These are phyloP conservation scores for Perizoma affinitatum DNA, from an alignment of 2,888 invertebrate species.

Conservation along the genomic window DNA sequence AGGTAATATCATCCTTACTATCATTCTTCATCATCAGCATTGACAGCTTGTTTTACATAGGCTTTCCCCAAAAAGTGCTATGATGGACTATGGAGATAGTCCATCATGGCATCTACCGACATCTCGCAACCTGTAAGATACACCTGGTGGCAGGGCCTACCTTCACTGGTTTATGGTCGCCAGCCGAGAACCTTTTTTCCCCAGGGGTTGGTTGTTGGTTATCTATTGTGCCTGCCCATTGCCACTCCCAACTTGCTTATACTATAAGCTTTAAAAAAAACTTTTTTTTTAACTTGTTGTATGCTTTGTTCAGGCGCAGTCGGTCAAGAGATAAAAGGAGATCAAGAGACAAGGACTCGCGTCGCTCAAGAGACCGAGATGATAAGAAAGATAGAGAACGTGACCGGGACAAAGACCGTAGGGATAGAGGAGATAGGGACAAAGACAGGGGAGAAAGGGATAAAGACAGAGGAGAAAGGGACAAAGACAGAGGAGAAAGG, in stretches of 20 bases:
- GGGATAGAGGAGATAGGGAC: constrained; percentile 66
- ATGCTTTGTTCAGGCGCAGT: constrained; percentile 58
- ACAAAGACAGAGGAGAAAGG: constrained; percentile 63
- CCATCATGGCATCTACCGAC: too few relatives aligned
- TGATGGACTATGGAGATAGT: too few relatives aligned
- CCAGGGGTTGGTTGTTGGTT: too few relatives aligned
- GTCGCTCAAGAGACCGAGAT: constrained; percentile 82
- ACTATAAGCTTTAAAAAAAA: background rate
- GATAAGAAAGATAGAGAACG: constrained; percentile 70
- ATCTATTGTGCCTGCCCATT: too few relatives aligned
- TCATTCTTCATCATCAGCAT: too few relatives aligned
- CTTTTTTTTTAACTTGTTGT: background rate
- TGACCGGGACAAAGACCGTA: constrained; percentile 55
- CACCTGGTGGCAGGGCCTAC: too few relatives aligned
- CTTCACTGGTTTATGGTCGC: too few relatives aligned
- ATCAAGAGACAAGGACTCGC: constrained; percentile 85
- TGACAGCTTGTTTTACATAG: too few relatives aligned
- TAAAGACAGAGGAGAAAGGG: constrained; percentile 37
- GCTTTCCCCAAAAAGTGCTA: too few relatives aligned
- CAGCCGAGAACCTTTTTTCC: too few relatives aligned
- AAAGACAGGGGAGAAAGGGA: constrained; percentile 50
- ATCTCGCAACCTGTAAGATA: too few relatives aligned
- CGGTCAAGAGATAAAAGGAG: constrained; percentile 77
- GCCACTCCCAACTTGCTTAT: too few relatives aligned
- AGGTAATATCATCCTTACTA: constrained; percentile 53